These are phyloP conservation scores for Drosophila leonis DNA, from an alignment of 2,888 invertebrate species.

Conservation along the genomic window DNA sequence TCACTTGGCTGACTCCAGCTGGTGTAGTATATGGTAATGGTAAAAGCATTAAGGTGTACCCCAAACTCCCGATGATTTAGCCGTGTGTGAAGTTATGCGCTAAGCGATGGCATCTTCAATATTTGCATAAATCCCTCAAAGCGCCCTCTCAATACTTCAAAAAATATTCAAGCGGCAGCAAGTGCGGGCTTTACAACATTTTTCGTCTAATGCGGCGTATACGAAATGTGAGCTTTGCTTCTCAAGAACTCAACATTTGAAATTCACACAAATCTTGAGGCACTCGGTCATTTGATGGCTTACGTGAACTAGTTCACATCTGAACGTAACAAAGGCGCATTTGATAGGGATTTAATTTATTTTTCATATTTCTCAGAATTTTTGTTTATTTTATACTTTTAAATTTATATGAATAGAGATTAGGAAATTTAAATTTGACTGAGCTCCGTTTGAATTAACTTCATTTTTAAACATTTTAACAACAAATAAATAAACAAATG, in stretches of 20 bases:
- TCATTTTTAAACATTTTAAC: background rate
- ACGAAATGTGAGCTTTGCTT: slow-evolving; percentile 44
- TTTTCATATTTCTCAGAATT: background rate
- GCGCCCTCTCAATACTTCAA: slow-evolving; percentile 50
- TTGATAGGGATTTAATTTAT: background rate
- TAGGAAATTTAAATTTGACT: background rate
- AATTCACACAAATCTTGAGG: slow-evolving; percentile 8
- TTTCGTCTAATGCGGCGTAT: slow-evolving; percentile 57
- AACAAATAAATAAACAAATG: background rate
- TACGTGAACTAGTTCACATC: slow-evolving; percentile 8
- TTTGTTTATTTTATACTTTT: background rate
- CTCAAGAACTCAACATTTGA: slow-evolving; percentile 30
- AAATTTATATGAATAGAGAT: no score
- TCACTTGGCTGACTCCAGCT: background rate
- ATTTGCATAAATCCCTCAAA: slow-evolving; percentile 79
- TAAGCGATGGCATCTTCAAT: slow-evolving; percentile 71
- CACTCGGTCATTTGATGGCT: slow-evolving; percentile 13
- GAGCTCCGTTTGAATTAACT: background rate
- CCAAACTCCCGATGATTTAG: slow-evolving; percentile 45
- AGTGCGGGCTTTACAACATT: slow-evolving; percentile 41
- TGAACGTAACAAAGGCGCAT: background rate
- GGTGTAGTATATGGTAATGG: slow-evolving; percentile 71
- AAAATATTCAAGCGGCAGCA: slow-evolving; percentile 59
- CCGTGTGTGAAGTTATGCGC: slow-evolving; percentile 70
- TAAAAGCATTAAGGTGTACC: slow-evolving; percentile 76